Evolutionary conservation across 2,113 vertebrate species (phyloP).

Genomic region (Nothobranchius kuhntae): DNA sequence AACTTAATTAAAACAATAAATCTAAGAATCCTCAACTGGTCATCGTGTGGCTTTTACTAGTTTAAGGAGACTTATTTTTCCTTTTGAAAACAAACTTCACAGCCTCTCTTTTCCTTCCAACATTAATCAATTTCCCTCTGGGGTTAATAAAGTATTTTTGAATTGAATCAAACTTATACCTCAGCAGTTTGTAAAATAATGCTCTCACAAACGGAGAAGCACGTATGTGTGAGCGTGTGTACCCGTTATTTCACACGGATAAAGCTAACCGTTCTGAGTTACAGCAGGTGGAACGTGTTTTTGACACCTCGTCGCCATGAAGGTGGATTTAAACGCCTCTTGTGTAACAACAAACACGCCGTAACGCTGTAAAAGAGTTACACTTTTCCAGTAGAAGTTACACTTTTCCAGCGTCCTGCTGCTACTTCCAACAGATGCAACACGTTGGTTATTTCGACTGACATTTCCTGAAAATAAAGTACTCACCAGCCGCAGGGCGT

Average conservation of each 20-base stretch:
- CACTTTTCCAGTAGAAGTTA: neutral
- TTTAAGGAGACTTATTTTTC: too few relatives aligned
- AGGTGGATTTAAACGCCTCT: neutral
- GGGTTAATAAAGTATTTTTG: too few relatives aligned
- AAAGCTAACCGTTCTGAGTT: neutral
- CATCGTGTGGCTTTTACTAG: conserved; percentile 86
- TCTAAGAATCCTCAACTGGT: conserved; percentile 87
- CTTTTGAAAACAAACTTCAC: too few relatives aligned
- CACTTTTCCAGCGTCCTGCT: conserved; percentile 14
- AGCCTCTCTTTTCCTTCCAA: too few relatives aligned
- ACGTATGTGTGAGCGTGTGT: too few relatives aligned
- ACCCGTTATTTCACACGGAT: conserved; percentile 4
- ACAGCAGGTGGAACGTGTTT: conserved; percentile 32
- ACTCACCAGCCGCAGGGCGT: conserved; percentile 66
- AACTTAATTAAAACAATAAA: conserved; percentile 33
- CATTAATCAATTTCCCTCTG: too few relatives aligned
- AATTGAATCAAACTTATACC: too few relatives aligned
- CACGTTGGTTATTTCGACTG: conserved; percentile 11
- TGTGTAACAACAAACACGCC: neutral
- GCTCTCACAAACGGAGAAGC: too few relatives aligned
- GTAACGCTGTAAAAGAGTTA: neutral
- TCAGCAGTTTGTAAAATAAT: too few relatives aligned
- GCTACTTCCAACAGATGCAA: conserved; percentile 46
- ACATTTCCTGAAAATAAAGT: conserved; percentile 66
- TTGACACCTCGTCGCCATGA: neutral